Evolutionary conservation across 2,113 vertebrate species (phyloP), one percentile per base, ranked within the genome.

Genomic region (Martes martes): DNA sequence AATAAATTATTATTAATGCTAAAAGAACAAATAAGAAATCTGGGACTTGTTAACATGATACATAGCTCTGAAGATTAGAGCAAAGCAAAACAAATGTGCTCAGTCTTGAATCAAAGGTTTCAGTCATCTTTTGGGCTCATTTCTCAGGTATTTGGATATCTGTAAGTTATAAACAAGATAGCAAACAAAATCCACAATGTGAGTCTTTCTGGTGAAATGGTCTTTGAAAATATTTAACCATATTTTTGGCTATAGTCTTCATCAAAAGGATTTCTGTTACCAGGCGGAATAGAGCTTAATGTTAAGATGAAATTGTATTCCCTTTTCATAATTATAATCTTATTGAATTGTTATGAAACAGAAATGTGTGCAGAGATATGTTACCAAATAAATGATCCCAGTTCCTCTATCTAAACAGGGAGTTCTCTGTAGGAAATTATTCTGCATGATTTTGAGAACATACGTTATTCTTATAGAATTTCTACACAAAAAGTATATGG

Each of bases 91-190:
- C 76, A 57, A 80, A 50, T 50, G 79, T 50, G 39, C 61, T 97
- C 76, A 39, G 8, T 69, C 61, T 91, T 21, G 13, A 91, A 96
- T 94, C 31, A 96, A 89, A 94, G 94, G 36, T 79, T 97, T 93
- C 82, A 47, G 79, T 98, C 91, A 96, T 15, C 87, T 96, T 91
- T 95, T n/a, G 52, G 86, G 57, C 21, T 76, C 42, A 26, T 65
- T 96, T 90, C 95, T 96, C 63, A 96, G 89, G 94, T 96, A 59
- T 89, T 93, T 92, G 93, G 92, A 88, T 94, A 94, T 96, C 94
- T 95, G 15, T 69, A 86, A 97, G 92, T 69, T 92, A 96, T 95
- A 89, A 97, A 85, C 19, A 91, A 97, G 96, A 81, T 73, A 26
- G 59, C 23, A 86, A 95, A 91, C 36, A 73, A 23, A 67, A 19